Percentiles rank a stretch among this genome's conserved stretches.
These are phyloP conservation scores for Zalophus californianus DNA, from an alignment of 2,797 vertebrate species.

Conservation along the genomic window DNA sequence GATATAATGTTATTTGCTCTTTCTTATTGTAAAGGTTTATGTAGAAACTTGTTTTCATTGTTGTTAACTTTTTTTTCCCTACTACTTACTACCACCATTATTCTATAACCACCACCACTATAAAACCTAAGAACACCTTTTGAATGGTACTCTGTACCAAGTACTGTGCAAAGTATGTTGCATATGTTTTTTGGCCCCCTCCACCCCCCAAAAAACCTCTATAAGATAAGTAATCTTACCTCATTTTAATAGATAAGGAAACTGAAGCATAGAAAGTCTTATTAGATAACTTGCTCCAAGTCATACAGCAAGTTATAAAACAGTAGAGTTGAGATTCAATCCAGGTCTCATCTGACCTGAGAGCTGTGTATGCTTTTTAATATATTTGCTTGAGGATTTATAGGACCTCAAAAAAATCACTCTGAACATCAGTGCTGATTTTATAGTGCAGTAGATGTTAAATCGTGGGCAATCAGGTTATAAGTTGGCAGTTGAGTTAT, in stretches of 20 bases:
- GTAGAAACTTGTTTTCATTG: slow-evolving; percentile 28
- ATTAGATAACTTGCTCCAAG: not conserved
- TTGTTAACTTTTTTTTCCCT: not conserved
- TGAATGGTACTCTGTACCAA: not conserved
- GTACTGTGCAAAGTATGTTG: not conserved
- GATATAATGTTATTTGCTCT: slow-evolving; percentile 12
- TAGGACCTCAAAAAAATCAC: not conserved
- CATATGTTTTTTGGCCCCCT: not conserved
- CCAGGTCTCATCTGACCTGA: not conserved
- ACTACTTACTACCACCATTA: not conserved
- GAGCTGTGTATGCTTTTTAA: slow-evolving; percentile 45
- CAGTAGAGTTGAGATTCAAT: not conserved
- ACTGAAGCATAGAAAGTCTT: not conserved
- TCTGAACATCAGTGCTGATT: slow-evolving; percentile 6
- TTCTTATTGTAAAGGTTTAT: slow-evolving; percentile 16
- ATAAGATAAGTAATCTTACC: not conserved
- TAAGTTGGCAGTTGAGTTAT: not conserved
- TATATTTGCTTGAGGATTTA: slow-evolving; percentile 45
- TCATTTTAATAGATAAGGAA: not conserved
- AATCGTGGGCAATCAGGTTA: not conserved
- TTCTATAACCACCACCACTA: not conserved
- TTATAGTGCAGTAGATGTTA: not conserved
- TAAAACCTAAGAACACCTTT: slow-evolving; percentile 3
- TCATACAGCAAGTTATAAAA: not conserved
- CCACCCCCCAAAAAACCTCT: not conserved